Base-by-base conservation (phyloP, 2,888 invertebrate species). In the Drosophila formosana region DNA sequence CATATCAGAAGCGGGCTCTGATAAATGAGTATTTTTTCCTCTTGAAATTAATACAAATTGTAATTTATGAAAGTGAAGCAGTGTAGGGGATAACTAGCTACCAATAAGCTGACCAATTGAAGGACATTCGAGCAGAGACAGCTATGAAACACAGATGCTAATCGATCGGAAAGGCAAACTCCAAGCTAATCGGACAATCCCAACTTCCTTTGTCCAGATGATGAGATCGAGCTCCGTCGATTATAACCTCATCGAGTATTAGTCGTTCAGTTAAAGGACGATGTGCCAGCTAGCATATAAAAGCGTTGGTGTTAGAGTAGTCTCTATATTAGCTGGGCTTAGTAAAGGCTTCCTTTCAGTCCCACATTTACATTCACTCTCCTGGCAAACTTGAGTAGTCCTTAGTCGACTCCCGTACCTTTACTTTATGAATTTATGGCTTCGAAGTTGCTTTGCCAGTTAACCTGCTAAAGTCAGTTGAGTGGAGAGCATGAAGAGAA, bases 331-430 rank as follows among this genome's bases (percentile, higher is more conserved):
- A 77, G 78, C 60, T 55, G 57, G 52, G 51, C 72, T 67, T 82
- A 82, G 86, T 80, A 84, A 83, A 84, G 72, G 56, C 78, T 71
- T 69, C 61, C 68, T 75, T 87, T 75, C 78, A 78, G 68, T 78
- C 80, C 75, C 68, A 34, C 34, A 9, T 34, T 9, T 9, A 55
- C 68, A 32, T 32, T 32, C 32, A 52, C 68, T 72, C 66, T 67
- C 62, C 45, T 70, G 53, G 60, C 67, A 34, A 73, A 77, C 80
- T 78, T 72, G 72, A 72, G 66, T 58, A 53, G 62, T 57, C 43
- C 53, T 72, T 77, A 26, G 46, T 50, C 52, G 34, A 53, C 55
- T 68, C 65, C 57, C 66, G 55, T 72, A 78, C 74, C 68, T 71
- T 61, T 50, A 68, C 72, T 71, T 68, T 75, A 66, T 66, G 72